A percentile compares a stretch with the other conserved stretches of the same genome.
These are phyloP conservation scores for Cephus runcator DNA, from an alignment of 2,888 invertebrate species.

Conservation along the genomic window DNA sequence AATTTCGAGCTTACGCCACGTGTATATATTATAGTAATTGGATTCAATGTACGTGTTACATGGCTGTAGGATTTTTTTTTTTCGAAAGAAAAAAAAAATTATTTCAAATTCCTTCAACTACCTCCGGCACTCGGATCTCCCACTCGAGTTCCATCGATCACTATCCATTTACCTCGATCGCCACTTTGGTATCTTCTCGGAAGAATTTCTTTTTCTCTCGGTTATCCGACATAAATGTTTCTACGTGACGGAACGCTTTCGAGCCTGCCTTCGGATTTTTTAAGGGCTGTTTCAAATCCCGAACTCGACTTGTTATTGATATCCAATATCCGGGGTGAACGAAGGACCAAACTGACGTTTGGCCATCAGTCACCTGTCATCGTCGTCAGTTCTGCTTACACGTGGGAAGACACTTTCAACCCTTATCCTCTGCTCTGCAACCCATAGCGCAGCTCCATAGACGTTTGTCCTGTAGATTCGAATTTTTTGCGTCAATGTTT, in stretches of 20 bases:
- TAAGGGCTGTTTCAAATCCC: background rate
- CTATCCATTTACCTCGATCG: too few species aligned
- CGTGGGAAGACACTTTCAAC: background rate
- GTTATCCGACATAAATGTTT: background rate
- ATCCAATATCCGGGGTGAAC: conserved; percentile 37
- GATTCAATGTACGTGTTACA: too few species aligned
- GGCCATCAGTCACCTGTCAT: conserved; percentile 41
- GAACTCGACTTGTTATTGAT: conserved; percentile 33
- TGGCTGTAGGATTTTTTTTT: too few species aligned
- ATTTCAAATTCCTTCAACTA: too few species aligned
- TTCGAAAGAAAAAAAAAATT: too few species aligned
- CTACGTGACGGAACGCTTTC: background rate
- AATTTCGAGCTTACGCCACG: too few species aligned
- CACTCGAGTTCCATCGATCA: too few species aligned
- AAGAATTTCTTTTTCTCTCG: too few species aligned
- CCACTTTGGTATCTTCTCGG: too few species aligned
- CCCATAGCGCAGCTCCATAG: background rate
- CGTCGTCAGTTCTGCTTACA: conserved; percentile 27
- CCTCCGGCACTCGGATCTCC: too few species aligned
- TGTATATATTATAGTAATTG: too few species aligned
- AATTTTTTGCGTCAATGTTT: conserved; percentile 39
- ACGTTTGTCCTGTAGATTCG: conserved; percentile 31
- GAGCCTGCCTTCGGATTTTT: background rate
- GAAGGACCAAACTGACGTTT: background rate
- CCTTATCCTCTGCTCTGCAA: background rate